Evolutionary conservation across 2,797 vertebrate species (phyloP), one percentile per base, ranked within the genome.

Genomic region (Syngnathus rostellatus): DNA sequence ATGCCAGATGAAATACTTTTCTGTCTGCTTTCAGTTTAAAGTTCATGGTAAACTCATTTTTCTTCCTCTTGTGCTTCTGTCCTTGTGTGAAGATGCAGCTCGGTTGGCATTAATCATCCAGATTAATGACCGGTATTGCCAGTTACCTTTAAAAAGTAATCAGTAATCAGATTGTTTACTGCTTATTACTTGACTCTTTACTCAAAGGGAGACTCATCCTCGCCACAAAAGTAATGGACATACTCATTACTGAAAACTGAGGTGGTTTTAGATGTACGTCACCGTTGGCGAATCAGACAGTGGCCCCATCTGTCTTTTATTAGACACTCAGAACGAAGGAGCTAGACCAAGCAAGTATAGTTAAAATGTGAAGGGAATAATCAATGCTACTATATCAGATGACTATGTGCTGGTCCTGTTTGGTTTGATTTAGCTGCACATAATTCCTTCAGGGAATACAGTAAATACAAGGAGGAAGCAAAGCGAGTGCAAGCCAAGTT

Each of bases 361-460:
- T 65, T 61, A 65, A 68, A 69, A 50, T 65, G 60, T 19, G 69
- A 82, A 71, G 75, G 77, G 74, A 79, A 81, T 76, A 82, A 85
- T 87, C 80, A 78, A 81, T 81, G 77, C 70, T 65, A 67, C 72
- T 75, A 61, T 71, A 74, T 80, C 63, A 81, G 80, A 82, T 84
- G 81, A 82, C 82, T 81, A 86, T 87, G 74, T 64, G 70, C 70
- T 77, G 62, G 5, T 62, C 73, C 71, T 78, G 73, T 72, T 70
- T 68, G 65, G 69, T 81, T 79, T 82, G 74, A 82, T 81, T 86
- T 78, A 85, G 73, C 76, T 39, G 68, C 68, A 75, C 73, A 79
- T 84, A 78, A 80, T 85, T 78, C 73, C 68, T 62, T 57, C 51
- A 66, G 63, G 69, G 78, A 75, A 78, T 83, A 81, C 74, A 76